Conservation (phyloP, 2,113 vertebrate genomes). For the Caracal caracal region DNA sequence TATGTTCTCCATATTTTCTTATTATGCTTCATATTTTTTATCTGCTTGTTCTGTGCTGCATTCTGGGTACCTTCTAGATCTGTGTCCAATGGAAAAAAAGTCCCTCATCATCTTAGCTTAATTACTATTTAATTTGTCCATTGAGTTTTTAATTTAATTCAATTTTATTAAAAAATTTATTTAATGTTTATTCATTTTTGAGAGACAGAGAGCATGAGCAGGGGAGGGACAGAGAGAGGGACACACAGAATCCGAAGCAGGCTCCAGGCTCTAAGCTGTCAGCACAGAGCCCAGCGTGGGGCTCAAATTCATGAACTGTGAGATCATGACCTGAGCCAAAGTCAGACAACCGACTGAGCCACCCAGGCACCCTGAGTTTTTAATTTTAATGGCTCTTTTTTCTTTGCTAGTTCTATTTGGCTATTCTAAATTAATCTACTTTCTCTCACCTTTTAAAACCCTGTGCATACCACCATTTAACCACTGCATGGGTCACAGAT, state of each 20-base stretch:
- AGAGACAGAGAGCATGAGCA: too few species aligned
- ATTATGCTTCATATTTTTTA: not conserved
- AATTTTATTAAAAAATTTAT: not conserved
- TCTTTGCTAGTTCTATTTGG: not conserved
- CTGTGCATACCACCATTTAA: not conserved
- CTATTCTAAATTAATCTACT: not conserved
- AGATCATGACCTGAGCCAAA: too few species aligned
- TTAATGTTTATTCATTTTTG: too few species aligned
- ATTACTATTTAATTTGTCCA: not conserved
- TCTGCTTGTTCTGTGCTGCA: not conserved
- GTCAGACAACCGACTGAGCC: too few species aligned
- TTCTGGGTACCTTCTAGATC: not conserved
- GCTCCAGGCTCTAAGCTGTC: too few species aligned
- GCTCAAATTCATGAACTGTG: too few species aligned
- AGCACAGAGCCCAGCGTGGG: too few species aligned
- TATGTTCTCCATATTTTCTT: not conserved
- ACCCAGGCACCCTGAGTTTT: not conserved
- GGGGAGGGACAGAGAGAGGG: too few species aligned
- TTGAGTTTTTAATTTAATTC: not conserved
- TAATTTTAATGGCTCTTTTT: not conserved
- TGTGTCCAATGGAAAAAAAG: slow-evolving; percentile 10
- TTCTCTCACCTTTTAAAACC: not conserved
- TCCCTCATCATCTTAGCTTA: not conserved
- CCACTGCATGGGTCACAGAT: not conserved
- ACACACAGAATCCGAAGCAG: too few species aligned